Evolutionary conservation across 2,888 invertebrate species (phyloP), one percentile per base, ranked within the genome.

Genomic region (Meandrusa payeni): DNA sequence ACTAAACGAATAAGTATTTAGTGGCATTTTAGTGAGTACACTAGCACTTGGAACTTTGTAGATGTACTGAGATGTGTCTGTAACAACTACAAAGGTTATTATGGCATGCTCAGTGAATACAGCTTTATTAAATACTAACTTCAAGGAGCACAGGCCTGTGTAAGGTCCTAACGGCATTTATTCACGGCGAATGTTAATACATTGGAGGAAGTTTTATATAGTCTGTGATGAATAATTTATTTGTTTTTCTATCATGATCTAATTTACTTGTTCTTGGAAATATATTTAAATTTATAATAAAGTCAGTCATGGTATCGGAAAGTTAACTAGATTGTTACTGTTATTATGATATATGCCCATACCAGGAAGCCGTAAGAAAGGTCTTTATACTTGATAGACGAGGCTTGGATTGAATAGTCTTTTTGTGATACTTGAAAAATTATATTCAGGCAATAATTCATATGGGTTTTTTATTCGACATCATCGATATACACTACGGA

Each of bases 111-210:
- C 4, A 22, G 24, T 33, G 38, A 28, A 38, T 23, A 45, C 10
- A 33, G 33, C 28, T 7, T 23, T 45, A 45, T 45, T 45, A 45
- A 45, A 40, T 45, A 45, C 44, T 34, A 12, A 29, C 44, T 45
- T 45, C 44, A 45, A 45, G 44, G 44, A 40, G 33, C 34, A 44
- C 44, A 12, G 39, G 39, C 34, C 44, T 45, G 27, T 28, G 44
- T 45, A 29, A 38, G 44, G 28, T 29, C 33, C 39, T 19, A 33
- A 17, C 9, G 7, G 23, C 20, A 27, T 39, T 33, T 19, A 27
- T 41, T 41, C 39, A 34, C 17, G 39, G 39, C 23, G 34, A 40
- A 39, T 39, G 44, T 23, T 28, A 28, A 29, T 34, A 10, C 28
- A 19, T 39, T 34, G n/a, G 19, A 39, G 39, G 44, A 45, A 45